Conservation (phyloP, 2,888 invertebrate genomes). For the Pristionchus mayeri region DNA sequence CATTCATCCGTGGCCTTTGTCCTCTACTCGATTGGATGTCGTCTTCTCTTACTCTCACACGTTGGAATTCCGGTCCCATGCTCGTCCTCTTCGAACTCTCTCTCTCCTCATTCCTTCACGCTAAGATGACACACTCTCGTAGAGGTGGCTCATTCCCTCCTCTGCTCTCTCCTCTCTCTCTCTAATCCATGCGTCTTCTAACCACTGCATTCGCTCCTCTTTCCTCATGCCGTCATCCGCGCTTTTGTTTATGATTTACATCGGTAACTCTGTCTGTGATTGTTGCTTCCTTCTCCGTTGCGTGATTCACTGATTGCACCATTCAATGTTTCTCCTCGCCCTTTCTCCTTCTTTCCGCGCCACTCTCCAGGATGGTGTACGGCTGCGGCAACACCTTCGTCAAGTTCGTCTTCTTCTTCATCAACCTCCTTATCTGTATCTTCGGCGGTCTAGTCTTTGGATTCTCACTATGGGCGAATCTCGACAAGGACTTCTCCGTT, state of each 20-base stretch:
- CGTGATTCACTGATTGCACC: conserved; percentile 19
- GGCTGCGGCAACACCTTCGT: conserved; percentile 70
- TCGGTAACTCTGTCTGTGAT: conserved; percentile 17
- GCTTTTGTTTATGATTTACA: conserved; percentile 31
- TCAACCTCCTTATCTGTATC: conserved; percentile 71
- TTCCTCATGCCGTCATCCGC: conserved; percentile 5
- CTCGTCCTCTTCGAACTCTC: conserved; percentile 38
- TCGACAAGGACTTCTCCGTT: conserved; percentile 70
- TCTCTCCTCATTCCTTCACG: conserved; percentile 1
- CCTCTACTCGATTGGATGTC: conserved; percentile 1
- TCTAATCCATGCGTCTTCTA: conserved; percentile 33
- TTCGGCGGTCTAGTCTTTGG: conserved; percentile 71
- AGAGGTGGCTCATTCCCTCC: conserved; percentile 26
- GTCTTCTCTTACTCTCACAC: neutral
- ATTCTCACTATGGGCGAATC: conserved; percentile 75
- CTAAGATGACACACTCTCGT: conserved; percentile 37
- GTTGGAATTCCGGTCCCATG: neutral
- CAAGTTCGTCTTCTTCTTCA: conserved; percentile 71
- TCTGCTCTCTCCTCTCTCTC: neutral
- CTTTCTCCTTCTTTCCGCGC: neutral
- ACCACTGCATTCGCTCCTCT: conserved; percentile 12
- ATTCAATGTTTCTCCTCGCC: neutral
- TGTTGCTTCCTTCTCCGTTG: neutral
- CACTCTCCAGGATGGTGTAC: conserved; percentile 64
- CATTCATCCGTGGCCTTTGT: conserved; percentile 25